phyloP scores from a whole-genome alignment of 2,888 invertebrate species.

The Nebria salina region DNA sequence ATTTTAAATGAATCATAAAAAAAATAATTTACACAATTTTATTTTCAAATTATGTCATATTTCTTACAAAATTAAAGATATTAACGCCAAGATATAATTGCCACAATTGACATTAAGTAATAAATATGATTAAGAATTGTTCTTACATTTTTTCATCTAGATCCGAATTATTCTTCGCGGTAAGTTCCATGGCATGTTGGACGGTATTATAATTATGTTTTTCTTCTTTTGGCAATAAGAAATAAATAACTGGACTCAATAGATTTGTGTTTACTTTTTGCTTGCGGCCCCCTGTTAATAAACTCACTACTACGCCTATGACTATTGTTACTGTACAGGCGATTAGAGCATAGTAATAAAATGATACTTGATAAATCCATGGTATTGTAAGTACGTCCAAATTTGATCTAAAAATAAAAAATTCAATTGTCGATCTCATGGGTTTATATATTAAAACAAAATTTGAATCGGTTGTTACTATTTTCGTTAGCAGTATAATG shows the following conservation, averaged over 20 bases:
- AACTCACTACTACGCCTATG: slow-evolving; percentile 44
- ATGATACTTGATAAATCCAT: slow-evolving; percentile 47
- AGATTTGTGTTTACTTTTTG: slow-evolving; percentile 2
- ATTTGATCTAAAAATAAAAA: neutral
- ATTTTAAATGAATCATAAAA: neutral
- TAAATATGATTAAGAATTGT: neutral
- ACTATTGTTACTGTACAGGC: slow-evolving; percentile 24
- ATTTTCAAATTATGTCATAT: neutral
- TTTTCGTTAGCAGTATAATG: too few species aligned
- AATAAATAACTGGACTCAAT: slow-evolving; percentile 17
- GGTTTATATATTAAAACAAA: too few species aligned
- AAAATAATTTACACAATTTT: neutral
- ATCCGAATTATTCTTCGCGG: neutral
- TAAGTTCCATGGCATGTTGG: neutral
- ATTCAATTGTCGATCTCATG: neutral
- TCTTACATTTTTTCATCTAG: neutral
- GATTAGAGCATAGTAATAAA: slow-evolving; percentile 47
- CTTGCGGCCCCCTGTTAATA: slow-evolving; percentile 26
- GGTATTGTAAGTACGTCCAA: slow-evolving; percentile 16
- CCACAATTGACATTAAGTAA: neutral
- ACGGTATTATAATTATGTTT: slow-evolving; percentile 24
- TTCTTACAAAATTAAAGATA: too few species aligned
- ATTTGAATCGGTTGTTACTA: too few species aligned
- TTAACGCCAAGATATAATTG: too few species aligned
- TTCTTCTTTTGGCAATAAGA: slow-evolving; percentile 23